Conservation (phyloP, 2,888 invertebrate species). For the Erpobdella octoculata region DNA sequence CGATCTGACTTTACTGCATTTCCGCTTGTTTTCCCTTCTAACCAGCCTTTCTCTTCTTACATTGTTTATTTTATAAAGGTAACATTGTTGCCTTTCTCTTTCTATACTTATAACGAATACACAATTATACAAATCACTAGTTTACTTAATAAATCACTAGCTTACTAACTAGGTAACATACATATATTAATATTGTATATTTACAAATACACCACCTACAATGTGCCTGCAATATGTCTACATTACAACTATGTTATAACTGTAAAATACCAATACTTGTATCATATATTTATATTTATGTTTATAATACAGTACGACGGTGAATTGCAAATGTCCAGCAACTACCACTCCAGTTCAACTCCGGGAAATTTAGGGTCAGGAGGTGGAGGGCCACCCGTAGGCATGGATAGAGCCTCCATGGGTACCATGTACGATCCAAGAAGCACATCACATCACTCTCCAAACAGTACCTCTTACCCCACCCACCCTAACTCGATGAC, state of each 20-base stretch:
- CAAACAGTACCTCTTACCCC: slow-evolving; percentile 9
- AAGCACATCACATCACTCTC: slow-evolving; percentile 2
- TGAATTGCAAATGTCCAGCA: slow-evolving; percentile 12
- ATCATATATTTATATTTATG: background rate
- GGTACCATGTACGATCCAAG: slow-evolving; percentile 6
- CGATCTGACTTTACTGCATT: no score
- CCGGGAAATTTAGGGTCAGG: slow-evolving; percentile 2
- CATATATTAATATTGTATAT: background rate
- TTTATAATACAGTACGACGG: slow-evolving; percentile 7
- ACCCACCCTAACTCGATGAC: background rate
- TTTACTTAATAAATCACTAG: no score
- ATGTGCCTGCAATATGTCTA: background rate
- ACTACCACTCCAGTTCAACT: background rate
- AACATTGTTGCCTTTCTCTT: no score
- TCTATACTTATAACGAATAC: no score
- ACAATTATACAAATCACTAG: no score
- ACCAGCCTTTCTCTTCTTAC: no score
- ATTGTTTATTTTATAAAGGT: no score
- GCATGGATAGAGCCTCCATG: background rate
- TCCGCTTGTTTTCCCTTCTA: no score
- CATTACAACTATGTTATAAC: background rate
- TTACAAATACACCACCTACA: background rate
- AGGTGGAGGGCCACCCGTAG: background rate
- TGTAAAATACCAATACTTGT: background rate
- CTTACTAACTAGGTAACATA: no score